Base-by-base conservation (phyloP, 2,797 vertebrate species). In the Cuculus canorus region DNA sequence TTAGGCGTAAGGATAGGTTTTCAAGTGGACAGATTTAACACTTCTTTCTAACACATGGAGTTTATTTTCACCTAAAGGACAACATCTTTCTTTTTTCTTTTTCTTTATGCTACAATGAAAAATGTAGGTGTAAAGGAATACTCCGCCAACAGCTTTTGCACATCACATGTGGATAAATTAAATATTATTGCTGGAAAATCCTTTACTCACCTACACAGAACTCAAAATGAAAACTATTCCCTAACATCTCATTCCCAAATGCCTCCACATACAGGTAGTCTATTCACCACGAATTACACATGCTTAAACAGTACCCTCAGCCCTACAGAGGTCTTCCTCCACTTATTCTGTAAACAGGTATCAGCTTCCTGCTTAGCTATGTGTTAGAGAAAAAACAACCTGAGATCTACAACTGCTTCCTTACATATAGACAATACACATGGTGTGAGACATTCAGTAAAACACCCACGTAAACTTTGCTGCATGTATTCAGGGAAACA, bases 1-100 rank as follows among this genome's bases (percentile, higher is more conserved):
- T 75, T 90, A 92, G 15, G 28, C 75, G 52, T 81, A 93, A 81
- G 47, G 24, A 28, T 11, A 72, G 41, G 21, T 84, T 94, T 96
- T 94, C 30, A 81, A 88, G 35, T 41, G 15, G 72, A 68, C 15
- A 30, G 66, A 81, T 33, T 77, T 28, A 84, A 86, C 2, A 2
- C 9, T 48, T 21, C 47, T 69, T 77, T 25, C 39, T 45, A 73
- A 60, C 70, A 73, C 17, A 72, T 28, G 37, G 39, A 86, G 39
- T 71, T 91, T 95, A 86, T 95, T 95, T 88, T 93, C 22, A 93
- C 43, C 54, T 57, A 88, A 96, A 94, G 75, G 69, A 96, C 64
- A 93, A 80, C 80, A 70, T 21, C 16, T 30, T 19, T 14, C 23
- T 27, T 13, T 8, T 11, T 16, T 48, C 17, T 43, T 16, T 70